Percentiles rank a stretch among this genome's conserved stretches.
These are phyloP conservation scores for Muscicapa striata DNA, from an alignment of 2,797 vertebrate genomes.

Conservation along the genomic window DNA sequence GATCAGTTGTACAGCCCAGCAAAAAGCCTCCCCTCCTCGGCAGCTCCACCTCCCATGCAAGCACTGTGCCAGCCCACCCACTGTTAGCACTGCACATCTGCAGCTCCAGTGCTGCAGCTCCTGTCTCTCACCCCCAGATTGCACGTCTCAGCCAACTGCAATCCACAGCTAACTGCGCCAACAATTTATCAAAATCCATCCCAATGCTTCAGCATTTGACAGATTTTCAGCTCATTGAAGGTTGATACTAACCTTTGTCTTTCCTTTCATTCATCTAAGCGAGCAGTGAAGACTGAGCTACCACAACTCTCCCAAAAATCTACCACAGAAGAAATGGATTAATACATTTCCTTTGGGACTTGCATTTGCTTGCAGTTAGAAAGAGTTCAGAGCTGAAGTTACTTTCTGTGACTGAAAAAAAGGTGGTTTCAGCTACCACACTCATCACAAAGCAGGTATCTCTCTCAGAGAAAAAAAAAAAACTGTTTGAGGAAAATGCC, in stretches of 20 bases:
- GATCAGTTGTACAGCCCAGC: background rate
- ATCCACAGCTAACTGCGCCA: background rate
- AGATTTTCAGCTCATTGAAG: background rate
- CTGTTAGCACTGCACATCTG: accelerated
- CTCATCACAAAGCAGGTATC: background rate
- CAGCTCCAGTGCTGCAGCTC: background rate
- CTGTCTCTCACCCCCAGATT: background rate
- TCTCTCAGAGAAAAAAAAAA: background rate
- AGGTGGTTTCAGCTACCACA: background rate
- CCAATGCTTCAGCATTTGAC: background rate
- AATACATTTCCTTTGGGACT: background rate
- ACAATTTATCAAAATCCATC: background rate
- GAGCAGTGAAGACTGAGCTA: background rate
- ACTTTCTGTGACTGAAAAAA: background rate
- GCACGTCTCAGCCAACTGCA: background rate
- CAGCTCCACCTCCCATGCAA: background rate
- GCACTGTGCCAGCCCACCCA: accelerated
- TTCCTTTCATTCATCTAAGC: background rate
- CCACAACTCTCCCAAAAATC: background rate
- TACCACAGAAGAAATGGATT: background rate
- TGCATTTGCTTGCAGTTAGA: background rate
- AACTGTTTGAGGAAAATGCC: background rate
- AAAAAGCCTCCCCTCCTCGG: background rate
- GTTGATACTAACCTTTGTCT: background rate
- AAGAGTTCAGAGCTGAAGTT: background rate